Evolutionary conservation across 2,888 invertebrate genomes (phyloP).

Genomic region (Eledona agricola): DNA sequence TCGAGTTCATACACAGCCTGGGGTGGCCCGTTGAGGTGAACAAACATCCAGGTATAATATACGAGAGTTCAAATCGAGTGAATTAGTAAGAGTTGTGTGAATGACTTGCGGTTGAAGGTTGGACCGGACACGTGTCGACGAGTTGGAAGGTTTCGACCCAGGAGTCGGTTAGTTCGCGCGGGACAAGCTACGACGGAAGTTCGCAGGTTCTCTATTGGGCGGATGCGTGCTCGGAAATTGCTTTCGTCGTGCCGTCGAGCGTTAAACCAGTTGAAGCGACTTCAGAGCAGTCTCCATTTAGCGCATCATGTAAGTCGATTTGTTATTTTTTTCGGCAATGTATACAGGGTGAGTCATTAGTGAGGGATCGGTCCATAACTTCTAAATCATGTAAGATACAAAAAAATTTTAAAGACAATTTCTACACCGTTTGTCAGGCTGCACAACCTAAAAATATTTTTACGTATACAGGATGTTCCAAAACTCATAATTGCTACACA

Average conservation of each 20-base stretch:
- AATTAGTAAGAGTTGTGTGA: slow-evolving; percentile 2
- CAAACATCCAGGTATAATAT: slow-evolving; percentile 78
- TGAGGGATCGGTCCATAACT: too few species aligned
- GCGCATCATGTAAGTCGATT: slow-evolving; percentile 10
- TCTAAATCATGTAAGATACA: too few species aligned
- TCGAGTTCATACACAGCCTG: slow-evolving; percentile 73
- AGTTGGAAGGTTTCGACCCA: slow-evolving; percentile 71
- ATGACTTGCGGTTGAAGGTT: slow-evolving; percentile 60
- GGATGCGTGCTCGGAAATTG: slow-evolving; percentile 92
- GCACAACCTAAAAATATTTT: too few species aligned
- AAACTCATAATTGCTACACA: too few species aligned
- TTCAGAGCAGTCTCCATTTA: slow-evolving; percentile 14
- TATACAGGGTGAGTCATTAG: too few species aligned
- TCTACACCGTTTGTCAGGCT: too few species aligned
- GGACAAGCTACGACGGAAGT: slow-evolving; percentile 76
- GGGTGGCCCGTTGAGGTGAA: slow-evolving; percentile 89
- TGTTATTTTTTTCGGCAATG: too few species aligned
- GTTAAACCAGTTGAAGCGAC: slow-evolving; percentile 48
- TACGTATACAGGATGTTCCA: too few species aligned
- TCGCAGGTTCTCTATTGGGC: slow-evolving; percentile 94
- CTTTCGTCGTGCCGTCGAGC: slow-evolving; percentile 87
- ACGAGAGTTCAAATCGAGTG: background rate
- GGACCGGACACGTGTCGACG: slow-evolving; percentile 91
- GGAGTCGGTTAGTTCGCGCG: slow-evolving; percentile 49
- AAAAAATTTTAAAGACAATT: too few species aligned